Evolutionary conservation across 2,888 invertebrate species (phyloP), one percentile per base, ranked within the genome.

Genomic region (Drosophila yooni): DNA sequence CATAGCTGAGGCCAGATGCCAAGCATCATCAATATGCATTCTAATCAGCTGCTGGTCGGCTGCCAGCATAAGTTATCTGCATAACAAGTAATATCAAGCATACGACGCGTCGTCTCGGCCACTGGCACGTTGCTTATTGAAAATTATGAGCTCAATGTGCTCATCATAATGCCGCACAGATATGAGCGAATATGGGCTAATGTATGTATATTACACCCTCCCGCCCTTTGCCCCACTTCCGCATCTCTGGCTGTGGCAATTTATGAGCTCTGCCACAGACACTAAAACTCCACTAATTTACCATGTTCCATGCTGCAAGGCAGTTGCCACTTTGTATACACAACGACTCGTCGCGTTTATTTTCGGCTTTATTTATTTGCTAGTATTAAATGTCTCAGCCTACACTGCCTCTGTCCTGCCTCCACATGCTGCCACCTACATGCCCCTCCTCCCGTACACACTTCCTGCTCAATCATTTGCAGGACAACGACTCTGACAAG

Each of bases 251-350:
- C 29, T 68, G 25, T 46, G 66, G 52, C 71, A 82, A 89, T 84
- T 84, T 84, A 89, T 89, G 70, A 65, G 72, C 68, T 63, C 73
- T 69, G 78, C 68, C 34, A 27, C 68, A 77, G 81, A 68, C 81
- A 77, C 75, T 77, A 77, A 71, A 85, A 83, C 87, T 86, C 74
- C 79, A 86, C 85, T 88, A 88, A 89, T 86, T 86, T 86, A 83
- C 69, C 70, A 64, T 66, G 62, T 59, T 54, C 54, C 21, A 25
- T 25, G 36, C 31, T 43, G 33, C n/a, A 58, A 50, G 69, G 60
- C 76, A 60, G 68, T 64, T 80, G 64, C 77, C 83, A 76, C 70
- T 74, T 68, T 77, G 80, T 79, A 76, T 61, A 72, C 80, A 73
- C 54, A 63, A 40, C 74, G 29, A 53, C 48, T 43, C 50, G 50